phyloP scores from a whole-genome alignment of 1,140 invertebrate species.

The Anoplolepis gracilipes region DNA sequence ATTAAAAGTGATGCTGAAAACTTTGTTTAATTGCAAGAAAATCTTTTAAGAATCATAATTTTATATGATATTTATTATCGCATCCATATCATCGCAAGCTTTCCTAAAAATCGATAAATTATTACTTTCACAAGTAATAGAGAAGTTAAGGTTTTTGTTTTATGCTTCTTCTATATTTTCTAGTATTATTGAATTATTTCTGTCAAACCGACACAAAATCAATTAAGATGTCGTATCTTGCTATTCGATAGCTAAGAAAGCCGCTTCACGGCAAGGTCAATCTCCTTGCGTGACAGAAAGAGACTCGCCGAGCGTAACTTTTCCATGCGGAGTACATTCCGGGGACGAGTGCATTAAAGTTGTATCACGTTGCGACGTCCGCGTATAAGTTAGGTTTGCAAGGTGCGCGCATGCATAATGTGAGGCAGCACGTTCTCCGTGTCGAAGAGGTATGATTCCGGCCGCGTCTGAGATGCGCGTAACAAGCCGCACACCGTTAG shows the following conservation, averaged over 20 bases:
- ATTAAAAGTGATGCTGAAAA: neutral
- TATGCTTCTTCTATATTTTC: neutral
- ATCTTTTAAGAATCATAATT: too few relatives aligned
- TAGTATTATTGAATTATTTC: slow-evolving; percentile 25
- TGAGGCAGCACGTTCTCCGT: slow-evolving; percentile 59
- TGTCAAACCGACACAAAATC: slow-evolving; percentile 29
- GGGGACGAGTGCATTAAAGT: slow-evolving; percentile 52
- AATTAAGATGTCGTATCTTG: slow-evolving; percentile 26
- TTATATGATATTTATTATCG: too few relatives aligned
- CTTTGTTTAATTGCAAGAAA: too few relatives aligned
- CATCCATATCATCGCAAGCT: too few relatives aligned
- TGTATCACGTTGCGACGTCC: slow-evolving; percentile 57
- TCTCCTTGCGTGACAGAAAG: slow-evolving; percentile 45
- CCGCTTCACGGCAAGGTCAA: slow-evolving; percentile 45
- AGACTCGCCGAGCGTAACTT: slow-evolving; percentile 42
- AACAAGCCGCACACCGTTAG: slow-evolving; percentile 78
- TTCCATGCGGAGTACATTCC: slow-evolving; percentile 48
- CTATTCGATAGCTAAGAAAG: slow-evolving; percentile 30
- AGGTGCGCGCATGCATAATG: slow-evolving; percentile 63
- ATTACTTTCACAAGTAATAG: neutral
- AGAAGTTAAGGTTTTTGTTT: neutral
- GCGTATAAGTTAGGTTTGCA: slow-evolving; percentile 55
- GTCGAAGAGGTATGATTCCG: slow-evolving; percentile 79
- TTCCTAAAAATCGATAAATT: neutral
- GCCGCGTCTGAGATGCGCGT: slow-evolving; percentile 81